Evolutionary conservation across 2,888 invertebrate species (phyloP).

Genomic region (Digitonthophagus gazella): DNA sequence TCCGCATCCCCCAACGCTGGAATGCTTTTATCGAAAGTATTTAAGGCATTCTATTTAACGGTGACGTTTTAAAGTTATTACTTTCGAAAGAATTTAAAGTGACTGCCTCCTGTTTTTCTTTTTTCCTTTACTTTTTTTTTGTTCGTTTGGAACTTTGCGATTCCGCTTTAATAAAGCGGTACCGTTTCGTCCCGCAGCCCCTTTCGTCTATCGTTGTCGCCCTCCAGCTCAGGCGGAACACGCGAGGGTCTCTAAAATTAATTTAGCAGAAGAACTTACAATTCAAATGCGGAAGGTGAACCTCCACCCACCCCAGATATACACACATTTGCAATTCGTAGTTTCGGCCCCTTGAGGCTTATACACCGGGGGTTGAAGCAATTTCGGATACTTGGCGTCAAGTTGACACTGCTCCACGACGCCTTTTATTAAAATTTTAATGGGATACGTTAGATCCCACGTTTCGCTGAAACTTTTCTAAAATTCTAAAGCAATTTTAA

Average conservation of each 20-base stretch:
- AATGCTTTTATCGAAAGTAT: slow-evolving; percentile 31
- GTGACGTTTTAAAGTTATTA: background rate
- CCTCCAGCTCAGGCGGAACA: background rate
- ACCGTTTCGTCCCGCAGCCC: slow-evolving; percentile 4
- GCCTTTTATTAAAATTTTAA: slow-evolving; percentile 12
- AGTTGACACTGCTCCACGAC: slow-evolving; percentile 1
- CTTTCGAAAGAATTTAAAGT: background rate
- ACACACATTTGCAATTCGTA: slow-evolving; percentile 18
- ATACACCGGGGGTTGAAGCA: slow-evolving; percentile 2
- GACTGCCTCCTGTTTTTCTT: background rate
- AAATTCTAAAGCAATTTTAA: background rate
- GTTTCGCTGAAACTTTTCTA: background rate
- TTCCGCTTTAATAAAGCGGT: background rate
- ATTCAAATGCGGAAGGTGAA: slow-evolving; percentile 34
- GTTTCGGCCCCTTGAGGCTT: slow-evolving; percentile 5
- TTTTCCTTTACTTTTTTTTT: background rate
- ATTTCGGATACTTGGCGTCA: slow-evolving; percentile 14
- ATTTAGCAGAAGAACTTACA: slow-evolving; percentile 44
- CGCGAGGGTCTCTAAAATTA: slow-evolving; percentile 37
- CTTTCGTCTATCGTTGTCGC: slow-evolving; percentile 9
- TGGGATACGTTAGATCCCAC: background rate
- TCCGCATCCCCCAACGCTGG: slow-evolving; percentile 28
- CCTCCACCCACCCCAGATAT: background rate
- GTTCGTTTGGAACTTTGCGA: slow-evolving; percentile 3
- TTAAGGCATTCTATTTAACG: slow-evolving; percentile 27